Base-by-base conservation (phyloP, 2,888 invertebrate species). In the Torymus texanus region DNA sequence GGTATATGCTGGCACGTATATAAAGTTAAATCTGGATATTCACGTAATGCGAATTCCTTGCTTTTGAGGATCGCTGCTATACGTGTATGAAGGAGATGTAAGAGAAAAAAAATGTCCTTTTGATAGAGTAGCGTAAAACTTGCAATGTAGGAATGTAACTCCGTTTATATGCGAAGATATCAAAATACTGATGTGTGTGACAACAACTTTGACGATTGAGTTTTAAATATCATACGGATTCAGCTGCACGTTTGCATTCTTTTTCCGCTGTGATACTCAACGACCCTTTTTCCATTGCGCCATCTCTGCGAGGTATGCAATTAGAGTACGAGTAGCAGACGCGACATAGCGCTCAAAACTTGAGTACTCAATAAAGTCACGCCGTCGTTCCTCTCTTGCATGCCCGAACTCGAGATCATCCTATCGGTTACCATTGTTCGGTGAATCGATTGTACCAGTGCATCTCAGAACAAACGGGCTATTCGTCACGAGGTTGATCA, bases 341-440 rank as follows among this genome's bases (percentile, higher is more conserved):
- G 62, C 29, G 24, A 29, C 13, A n/a, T n/a, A 59, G 24, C 41
- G 61, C 53, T 56, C 50, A 16, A 67, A 74, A 67, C 62, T 68
- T 68, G 62, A 78, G 72, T 24, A 14, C 59, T 68, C 67, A 41
- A 29, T 73, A 62, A 59, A 50, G 65, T 11, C 61, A 16, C 2
- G 16, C 8, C n/a, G 29, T 29, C 29, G 29, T 29, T 8, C 29
- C 29, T 29, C 29, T 29, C 29, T 29, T 8, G 14, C 21, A 16
- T 11, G 55, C 12, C 59, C 4, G 50, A 75, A 67, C n/a, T 16
- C 59, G 50, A 62, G 55, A 70, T 70, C 55, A 8, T 55, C 24
- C 61, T 62, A 77, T 77, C 77, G n/a, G 51, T 65, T 65, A 41
- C 62, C 21, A 65, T 77, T 77, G 77, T 77, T 71, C 65, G 65